phyloP scores from a whole-genome alignment of 2,113 vertebrate species.

The mouse (Mus musculus) region DNA sequence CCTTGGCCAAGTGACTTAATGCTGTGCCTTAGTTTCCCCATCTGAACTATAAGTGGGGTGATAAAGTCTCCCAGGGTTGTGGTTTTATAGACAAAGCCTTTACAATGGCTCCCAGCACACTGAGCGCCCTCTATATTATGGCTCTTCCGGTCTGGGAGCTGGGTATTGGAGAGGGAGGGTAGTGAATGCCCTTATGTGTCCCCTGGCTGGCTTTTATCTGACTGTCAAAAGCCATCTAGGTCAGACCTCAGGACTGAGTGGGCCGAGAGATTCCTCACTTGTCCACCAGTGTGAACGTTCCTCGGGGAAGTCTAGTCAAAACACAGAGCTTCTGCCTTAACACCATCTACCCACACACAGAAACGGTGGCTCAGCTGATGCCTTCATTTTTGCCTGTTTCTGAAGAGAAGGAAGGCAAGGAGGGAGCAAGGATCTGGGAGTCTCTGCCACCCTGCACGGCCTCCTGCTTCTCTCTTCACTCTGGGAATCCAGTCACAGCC shows the following conservation, averaged over 20 bases:
- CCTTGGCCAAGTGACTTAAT: not conserved
- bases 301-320: slow-evolving; percentile 62
- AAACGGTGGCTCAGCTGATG: not conserved
- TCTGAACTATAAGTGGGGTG: not conserved
- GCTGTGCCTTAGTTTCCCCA: slow-evolving; percentile 28
- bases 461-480: not conserved
- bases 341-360: slow-evolving; percentile 23
- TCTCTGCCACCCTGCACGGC: not conserved
- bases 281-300: not conserved
- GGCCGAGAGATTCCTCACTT: slow-evolving; percentile 40
- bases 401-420: not conserved
- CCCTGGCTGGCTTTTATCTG: not conserved
- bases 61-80: not conserved
- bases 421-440: not conserved
- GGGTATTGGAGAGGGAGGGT: not conserved
- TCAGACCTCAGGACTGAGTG: not conserved
- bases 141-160: not conserved
- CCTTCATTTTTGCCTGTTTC: slow-evolving; percentile 18
- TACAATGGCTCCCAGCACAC: not conserved
- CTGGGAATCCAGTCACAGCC: not conserved
- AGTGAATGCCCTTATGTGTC: not conserved
- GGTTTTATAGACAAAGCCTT: not conserved
- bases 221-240: not conserved
- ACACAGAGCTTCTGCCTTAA: not conserved
- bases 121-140: not conserved